phyloP scores from a whole-genome alignment of 2,888 invertebrate genomes.

The Carterocephalus palaemon region DNA sequence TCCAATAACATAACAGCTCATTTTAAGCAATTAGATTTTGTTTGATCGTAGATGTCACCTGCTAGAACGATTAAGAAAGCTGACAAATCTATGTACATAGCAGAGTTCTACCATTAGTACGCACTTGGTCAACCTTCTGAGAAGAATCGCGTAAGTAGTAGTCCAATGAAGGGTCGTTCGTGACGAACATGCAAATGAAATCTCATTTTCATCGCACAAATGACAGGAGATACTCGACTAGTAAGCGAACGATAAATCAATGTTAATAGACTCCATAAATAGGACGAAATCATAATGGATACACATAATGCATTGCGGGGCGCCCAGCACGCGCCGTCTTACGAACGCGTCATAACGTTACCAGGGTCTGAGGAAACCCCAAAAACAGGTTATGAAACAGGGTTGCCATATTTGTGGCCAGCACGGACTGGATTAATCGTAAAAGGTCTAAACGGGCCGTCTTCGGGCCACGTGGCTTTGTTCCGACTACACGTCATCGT shows the following conservation, averaged over 20 bases:
- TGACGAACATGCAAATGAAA: too few relatives aligned
- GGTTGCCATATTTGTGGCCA: slow-evolving; percentile 73
- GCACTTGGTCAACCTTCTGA: too few relatives aligned
- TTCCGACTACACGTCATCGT: slow-evolving; percentile 59
- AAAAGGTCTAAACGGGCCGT: slow-evolving; percentile 73
- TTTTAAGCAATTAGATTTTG: too few relatives aligned
- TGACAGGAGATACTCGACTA: slow-evolving; percentile 12
- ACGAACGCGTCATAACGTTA: slow-evolving; percentile 52
- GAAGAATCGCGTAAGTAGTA: too few relatives aligned
- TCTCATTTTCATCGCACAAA: too few relatives aligned
- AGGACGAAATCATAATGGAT: slow-evolving; percentile 27
- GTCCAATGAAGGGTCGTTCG: too few relatives aligned
- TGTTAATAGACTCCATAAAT: slow-evolving; percentile 15
- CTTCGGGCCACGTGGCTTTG: slow-evolving; percentile 44
- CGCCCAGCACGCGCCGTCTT: slow-evolving; percentile 37
- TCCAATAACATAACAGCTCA: too few relatives aligned
- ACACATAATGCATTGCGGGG: slow-evolving; percentile 30
- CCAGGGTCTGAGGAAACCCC: slow-evolving; percentile 73
- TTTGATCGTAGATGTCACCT: too few relatives aligned
- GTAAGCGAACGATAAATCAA: slow-evolving; percentile 6
- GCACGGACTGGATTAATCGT: slow-evolving; percentile 75
- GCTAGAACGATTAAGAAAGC: too few relatives aligned
- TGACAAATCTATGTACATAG: too few relatives aligned
- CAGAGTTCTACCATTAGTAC: too few relatives aligned
- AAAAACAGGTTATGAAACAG: slow-evolving; percentile 77